Evolutionary conservation across 2,888 invertebrate genomes (phyloP).

Genomic region (Drosophila mimetica): DNA sequence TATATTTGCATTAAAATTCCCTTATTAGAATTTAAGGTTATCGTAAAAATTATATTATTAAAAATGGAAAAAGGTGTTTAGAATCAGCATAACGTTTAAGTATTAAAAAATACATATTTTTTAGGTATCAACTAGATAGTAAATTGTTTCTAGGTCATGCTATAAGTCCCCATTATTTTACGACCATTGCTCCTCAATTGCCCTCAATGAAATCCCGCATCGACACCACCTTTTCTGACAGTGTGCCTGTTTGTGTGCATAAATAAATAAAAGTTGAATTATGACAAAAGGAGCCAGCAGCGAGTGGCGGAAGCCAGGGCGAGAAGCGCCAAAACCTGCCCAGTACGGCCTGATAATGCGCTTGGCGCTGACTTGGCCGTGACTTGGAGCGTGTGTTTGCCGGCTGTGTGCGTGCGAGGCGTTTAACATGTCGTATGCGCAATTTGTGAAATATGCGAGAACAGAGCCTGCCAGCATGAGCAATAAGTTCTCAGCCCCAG

Average conservation of each 20-base stretch:
- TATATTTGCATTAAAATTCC: no score
- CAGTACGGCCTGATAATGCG: constrained; percentile 71
- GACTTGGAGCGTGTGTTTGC: constrained; percentile 45
- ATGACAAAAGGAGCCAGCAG: constrained; percentile 58
- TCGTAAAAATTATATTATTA: no score
- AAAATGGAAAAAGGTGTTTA: no score
- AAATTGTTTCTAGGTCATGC: no score
- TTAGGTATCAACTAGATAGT: no score
- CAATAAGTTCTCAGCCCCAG: constrained; percentile 57
- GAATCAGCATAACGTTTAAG: no score
- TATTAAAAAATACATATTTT: no score
- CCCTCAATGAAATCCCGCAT: background rate
- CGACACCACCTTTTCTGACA: background rate
- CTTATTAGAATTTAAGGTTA: no score
- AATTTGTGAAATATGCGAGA: constrained; percentile 75
- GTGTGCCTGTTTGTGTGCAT: constrained; percentile 38
- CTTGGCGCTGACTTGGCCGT: constrained; percentile 51
- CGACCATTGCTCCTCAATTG: no score
- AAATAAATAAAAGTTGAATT: constrained; percentile 76
- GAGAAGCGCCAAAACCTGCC: constrained; percentile 27
- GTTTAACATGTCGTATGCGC: constrained; percentile 77
- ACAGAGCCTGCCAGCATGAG: constrained; percentile 61
- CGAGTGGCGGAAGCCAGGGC: constrained; percentile 11
- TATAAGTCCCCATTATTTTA: no score
- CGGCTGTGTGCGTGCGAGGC: constrained; percentile 53